Evolutionary conservation across 2,797 vertebrate species (phyloP), one percentile per base, ranked within the genome.

Genomic region (Macropodus opercularis): DNA sequence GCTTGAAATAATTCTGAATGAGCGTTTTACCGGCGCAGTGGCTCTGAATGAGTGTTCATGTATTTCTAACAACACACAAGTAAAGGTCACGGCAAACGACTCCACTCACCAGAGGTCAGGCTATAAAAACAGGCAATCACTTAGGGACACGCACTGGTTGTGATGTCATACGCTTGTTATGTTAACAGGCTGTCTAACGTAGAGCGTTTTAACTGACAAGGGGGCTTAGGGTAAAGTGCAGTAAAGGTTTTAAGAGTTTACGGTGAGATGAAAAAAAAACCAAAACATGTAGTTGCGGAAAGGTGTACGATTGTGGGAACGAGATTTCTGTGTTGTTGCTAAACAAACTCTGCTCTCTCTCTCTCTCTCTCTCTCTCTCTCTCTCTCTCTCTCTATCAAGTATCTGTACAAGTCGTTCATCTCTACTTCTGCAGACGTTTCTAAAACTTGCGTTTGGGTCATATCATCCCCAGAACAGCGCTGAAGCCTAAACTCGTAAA

Each of bases 141-240:
- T 79, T 32, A 17, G 23, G 34, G 31, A 50, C 42, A 36, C 27
- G 31, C 6, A 14, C 5, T 6, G 26, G 35, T 21, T 52, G 63
- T 80, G 77, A 81, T 66, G 71, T 86, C 77, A 86, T 68, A 21
- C 24, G 41, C 48, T 42, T 26, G 38, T 69, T 44, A 49, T 79
- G 58, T 56, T 3, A 41, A 32, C 27, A 11, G 18, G 35, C 23
- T 0, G 34, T 8, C 38, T 23, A 34, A 31, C 15, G 19, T 6
- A 0, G 47, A 24, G 39, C n/a, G 18, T 17, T 49, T 29, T 29
- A 5, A 52, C 56, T 70, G 55, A 57, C 31, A 54, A n/a, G 35
- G 19, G 22, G 24, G 34, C 53, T 72, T 3, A 40, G 26, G 19
- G 48, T 46, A 64, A n/a, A 69, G 53, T 47, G 42, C 36, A 38